Conservation (phyloP, 2,888 invertebrate species). For the Dilophus febrilis region DNA sequence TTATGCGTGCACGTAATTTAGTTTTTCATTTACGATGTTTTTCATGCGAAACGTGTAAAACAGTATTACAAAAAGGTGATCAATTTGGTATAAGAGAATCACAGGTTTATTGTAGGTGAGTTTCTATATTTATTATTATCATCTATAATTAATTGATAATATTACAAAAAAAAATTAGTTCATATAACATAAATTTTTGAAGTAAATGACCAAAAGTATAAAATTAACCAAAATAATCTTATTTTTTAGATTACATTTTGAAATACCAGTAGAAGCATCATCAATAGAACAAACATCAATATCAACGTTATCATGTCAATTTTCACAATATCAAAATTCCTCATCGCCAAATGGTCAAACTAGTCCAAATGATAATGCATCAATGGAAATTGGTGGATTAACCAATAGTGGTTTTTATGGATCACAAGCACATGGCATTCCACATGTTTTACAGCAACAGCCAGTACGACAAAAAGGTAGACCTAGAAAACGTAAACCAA, state of each 20-base stretch:
- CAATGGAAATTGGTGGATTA: constrained; percentile 23
- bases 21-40: constrained; percentile 94
- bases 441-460: constrained; percentile 39
- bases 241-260: constrained; percentile 25
- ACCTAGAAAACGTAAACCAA: constrained; percentile 82
- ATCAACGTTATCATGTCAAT: constrained; percentile 35
- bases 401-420: constrained; percentile 33
- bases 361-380: constrained; percentile 8
- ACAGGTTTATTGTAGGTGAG: constrained; percentile 66
- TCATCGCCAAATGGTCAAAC: constrained; percentile 25
- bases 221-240: too few species aligned
- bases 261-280: constrained; percentile 23
- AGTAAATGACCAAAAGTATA: too few species aligned
- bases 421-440: constrained; percentile 35
- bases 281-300: constrained; percentile 23
- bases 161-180: neutral
- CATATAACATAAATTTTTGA: neutral
- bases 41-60: constrained; percentile 76
- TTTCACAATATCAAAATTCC: constrained; percentile 29
- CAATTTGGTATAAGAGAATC: constrained; percentile 85
- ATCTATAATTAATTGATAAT: too few species aligned
- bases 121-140: neutral
- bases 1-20: constrained; percentile 83
- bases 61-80: constrained; percentile 80
- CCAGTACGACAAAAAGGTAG: constrained; percentile 78